Evolutionary conservation across 1,140 invertebrate genomes (phyloP), one percentile per base, ranked within the genome.

Genomic region (Helicoverpa armigera): DNA sequence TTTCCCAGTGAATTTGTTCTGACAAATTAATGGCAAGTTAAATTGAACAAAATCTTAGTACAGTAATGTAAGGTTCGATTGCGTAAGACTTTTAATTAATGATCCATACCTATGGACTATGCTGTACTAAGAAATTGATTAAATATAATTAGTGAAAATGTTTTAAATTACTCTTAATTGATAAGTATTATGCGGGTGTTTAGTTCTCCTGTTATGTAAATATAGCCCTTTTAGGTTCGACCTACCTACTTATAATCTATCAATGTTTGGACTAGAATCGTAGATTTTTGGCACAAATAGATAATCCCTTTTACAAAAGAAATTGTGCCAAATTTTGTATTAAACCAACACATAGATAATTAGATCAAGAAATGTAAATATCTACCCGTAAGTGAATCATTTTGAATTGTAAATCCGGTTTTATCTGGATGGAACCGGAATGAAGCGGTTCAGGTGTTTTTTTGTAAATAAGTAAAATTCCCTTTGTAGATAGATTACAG

Each of bases 351-450:
- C 80, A 82, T 90, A 92, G 89, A 84, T 56, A 87, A 90, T 90
- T 91, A 91, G 86, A 86, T 67, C 86, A 91, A 84, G 81, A 79
- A 69, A 82, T 92, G 91, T 94, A 92, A 74, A 94, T 92, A 72
- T n/a, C 16, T 72, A 70, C 48, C 18, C 81, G 81, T 86, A 84
- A 85, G 85, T 87, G 74, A 75, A 84, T 83, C 83, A 82, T 78
- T 74, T 82, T 14, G 53, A 56, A 73, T 79, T 14, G 60, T 83
- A 88, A 87, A 69, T 81, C 88, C 89, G 88, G 14, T 58, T 18
- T n/a, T 54, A 18, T 12, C 61, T 14, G 29, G 23, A 54, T 67
- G 29, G 11, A 77, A 53, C 18, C 60, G 48, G 50, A 43, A 53
- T 61, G 3, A 23, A 50, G 48, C 13, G 65, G 50, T 72, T 43